Base-by-base conservation (phyloP, 1,140 invertebrate species). In the Bombus waltoni region DNA sequence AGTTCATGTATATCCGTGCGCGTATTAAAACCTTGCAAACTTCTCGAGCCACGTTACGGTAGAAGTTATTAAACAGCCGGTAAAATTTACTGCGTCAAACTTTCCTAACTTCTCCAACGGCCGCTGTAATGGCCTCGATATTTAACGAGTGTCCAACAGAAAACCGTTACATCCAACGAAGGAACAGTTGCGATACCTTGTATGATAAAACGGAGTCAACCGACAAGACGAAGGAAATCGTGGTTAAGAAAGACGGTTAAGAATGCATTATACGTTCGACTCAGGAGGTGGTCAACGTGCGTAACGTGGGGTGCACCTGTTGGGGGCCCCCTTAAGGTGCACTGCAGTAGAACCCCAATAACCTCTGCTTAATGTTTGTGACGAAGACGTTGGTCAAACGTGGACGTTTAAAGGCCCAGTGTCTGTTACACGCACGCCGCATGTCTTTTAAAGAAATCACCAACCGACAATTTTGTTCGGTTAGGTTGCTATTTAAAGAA, bases 371-470 rank as follows among this genome's bases (percentile, higher is more conserved):
- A 13, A 10, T 22, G 28, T 84, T 75, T 85, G 83, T 93, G 68
- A 78, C 91, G 81, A 93, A 94, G 92, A 93, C 91, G 90, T 93
- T 91, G 15, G 15, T 57, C 32, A 22, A 40, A 77, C 28, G 13
- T 11, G 83, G 81, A 47, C 83, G 40, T 92, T 92, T 92, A 93
- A 93, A 93, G 65, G 73, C 78, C 89, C 89, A 76, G 71, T 89
- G 79, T 81, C 66, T 83, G 59, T 65, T n/a, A 57, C 47, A 22
- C 11, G 22, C 25, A 35, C 25, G 13, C 18, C 38, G 18, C 32
- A 13, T 25, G 85, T 32, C 78, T 38, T 85, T 90, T 87, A 87
- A 87, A 44, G 32, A 74, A 22, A 40, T 15, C 44, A 53, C 6
- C 47, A 32, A 53, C 25, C 22, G 22, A 38, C 42, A 38, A 32